Percentiles rank a stretch among this genome's conserved stretches.
Evolutionary conservation across 2,113 vertebrate genomes (phyloP).

Genomic region (Chunga burmeisteri): DNA sequence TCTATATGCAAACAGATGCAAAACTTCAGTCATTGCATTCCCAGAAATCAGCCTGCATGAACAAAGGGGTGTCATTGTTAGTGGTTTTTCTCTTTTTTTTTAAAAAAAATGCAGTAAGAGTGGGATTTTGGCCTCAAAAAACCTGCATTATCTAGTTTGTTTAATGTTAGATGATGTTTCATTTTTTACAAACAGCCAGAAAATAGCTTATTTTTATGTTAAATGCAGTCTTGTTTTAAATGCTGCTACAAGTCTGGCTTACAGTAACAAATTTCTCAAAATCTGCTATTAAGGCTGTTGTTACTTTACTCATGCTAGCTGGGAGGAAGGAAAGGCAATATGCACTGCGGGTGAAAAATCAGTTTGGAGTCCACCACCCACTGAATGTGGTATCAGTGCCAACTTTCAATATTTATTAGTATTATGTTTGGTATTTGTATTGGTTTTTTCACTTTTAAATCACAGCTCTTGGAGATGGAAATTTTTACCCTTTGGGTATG

Average conservation of each 20-base stretch:
- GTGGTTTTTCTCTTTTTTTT: background rate
- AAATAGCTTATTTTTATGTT: background rate
- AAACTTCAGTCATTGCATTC: background rate
- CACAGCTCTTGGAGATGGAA: background rate
- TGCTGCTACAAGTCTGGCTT: background rate
- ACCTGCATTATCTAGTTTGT: background rate
- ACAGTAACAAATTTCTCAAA: background rate
- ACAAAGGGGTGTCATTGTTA: background rate
- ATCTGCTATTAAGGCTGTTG: background rate
- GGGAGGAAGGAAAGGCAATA: constrained; percentile 2
- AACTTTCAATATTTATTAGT: background rate
- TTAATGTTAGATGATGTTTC: background rate
- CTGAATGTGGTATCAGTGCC: background rate
- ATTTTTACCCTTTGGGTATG: background rate
- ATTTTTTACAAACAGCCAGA: background rate
- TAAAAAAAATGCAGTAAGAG: background rate
- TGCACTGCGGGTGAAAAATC: background rate
- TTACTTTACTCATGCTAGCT: background rate
- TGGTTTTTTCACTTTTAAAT: background rate
- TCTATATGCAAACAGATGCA: background rate
- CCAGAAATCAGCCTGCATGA: background rate
- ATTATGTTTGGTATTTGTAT: background rate
- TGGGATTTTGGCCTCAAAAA: background rate
- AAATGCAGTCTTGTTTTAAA: background rate
- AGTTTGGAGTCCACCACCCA: background rate